phyloP scores from a whole-genome alignment of 1,140 invertebrate genomes.

The Trichoplusia ni region DNA sequence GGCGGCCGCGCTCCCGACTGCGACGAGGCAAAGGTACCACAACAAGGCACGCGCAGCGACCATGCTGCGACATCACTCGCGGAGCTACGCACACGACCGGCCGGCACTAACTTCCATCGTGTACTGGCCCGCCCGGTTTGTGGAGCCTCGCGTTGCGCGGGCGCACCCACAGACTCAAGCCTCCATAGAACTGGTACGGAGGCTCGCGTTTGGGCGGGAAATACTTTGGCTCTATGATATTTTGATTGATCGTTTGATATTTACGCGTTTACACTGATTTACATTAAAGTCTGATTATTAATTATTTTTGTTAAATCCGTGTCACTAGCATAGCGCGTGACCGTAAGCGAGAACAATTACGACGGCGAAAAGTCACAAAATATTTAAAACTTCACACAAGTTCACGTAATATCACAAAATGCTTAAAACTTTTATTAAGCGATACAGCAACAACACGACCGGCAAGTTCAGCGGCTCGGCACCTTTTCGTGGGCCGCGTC shows the following conservation, averaged over 20 bases:
- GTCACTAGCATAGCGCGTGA: no score
- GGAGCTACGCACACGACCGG: conserved; percentile 61
- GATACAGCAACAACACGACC: no score
- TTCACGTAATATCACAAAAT: no score
- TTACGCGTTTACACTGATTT: no score
- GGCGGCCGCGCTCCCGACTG: conserved; percentile 49
- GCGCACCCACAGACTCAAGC: conserved; percentile 55
- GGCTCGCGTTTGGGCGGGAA: conserved; percentile 45
- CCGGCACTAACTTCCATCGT: conserved; percentile 69
- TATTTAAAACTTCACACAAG: no score
- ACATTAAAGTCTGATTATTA: no score
- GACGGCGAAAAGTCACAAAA: no score
- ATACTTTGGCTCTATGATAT: conserved; percentile 4
- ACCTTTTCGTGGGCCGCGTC: not conserved
- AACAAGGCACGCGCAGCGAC: conserved; percentile 64
- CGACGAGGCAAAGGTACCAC: conserved; percentile 62
- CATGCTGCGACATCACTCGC: conserved; percentile 79
- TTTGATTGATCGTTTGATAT: not conserved
- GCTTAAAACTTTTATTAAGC: no score
- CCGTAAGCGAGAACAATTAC: no score
- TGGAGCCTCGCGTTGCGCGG: conserved; percentile 53
- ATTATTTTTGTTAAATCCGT: no score
- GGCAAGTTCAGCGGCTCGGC: no score
- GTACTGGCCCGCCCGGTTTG: conserved; percentile 68
- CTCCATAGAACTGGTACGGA: conserved; percentile 40